phyloP scores from a whole-genome alignment of 1,140 invertebrate species.

The Bombus sylvicola region DNA sequence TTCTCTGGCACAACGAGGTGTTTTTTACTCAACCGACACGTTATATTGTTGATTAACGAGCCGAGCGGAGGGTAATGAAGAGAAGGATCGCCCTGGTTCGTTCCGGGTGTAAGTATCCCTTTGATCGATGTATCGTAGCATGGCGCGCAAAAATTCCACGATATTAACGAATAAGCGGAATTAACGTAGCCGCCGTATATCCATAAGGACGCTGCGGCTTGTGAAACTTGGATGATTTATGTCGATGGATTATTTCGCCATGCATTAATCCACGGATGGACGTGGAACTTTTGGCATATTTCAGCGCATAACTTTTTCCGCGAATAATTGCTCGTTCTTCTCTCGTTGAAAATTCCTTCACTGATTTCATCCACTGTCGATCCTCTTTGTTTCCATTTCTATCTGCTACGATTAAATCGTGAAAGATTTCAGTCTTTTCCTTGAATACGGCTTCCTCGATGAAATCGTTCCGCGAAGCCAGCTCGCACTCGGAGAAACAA shows the following conservation, averaged over 20 bases:
- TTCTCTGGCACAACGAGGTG: not conserved
- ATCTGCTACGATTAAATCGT: not conserved
- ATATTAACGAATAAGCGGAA: constrained; percentile 24
- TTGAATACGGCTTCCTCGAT: too few species aligned
- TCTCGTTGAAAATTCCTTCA: too few species aligned
- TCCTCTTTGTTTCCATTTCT: not conserved
- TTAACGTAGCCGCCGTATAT: not conserved
- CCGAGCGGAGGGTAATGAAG: not conserved
- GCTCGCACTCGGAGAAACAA: accelerated
- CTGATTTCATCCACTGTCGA: too few species aligned
- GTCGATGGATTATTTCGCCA: constrained; percentile 32
- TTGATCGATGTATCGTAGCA: constrained; percentile 8
- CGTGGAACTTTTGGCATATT: constrained; percentile 18
- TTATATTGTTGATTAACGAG: not conserved
- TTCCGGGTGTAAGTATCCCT: too few species aligned
- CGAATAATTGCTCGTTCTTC: too few species aligned
- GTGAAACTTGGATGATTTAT: constrained; percentile 31
- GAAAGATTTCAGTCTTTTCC: not conserved
- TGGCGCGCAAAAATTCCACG: not conserved
- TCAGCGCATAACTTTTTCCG: not conserved
- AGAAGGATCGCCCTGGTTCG: not conserved
- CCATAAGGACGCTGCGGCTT: not conserved
- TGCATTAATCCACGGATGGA: constrained; percentile 29
- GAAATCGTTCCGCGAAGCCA: not conserved
- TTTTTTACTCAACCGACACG: not conserved